Base-by-base conservation (phyloP, 2,113 vertebrate genomes). In the Atlantisia rogersi region DNA sequence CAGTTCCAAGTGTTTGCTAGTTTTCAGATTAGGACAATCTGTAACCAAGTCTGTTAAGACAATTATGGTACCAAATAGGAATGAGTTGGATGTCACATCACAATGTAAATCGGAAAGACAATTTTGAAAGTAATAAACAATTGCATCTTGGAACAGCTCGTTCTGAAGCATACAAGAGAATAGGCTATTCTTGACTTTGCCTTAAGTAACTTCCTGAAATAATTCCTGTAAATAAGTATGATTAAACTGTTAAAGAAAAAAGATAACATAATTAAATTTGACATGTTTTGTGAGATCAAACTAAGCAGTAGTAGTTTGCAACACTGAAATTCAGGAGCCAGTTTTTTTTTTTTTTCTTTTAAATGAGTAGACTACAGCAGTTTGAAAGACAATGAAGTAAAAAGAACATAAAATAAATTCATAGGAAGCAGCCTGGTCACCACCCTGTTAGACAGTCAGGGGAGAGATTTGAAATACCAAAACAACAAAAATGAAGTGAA, bases 181-280 rank as follows among this genome's bases (percentile, higher is more conserved):
- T 15, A 95, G 77, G 80, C 74, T 75, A 52, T 78, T 92, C 82
- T 78, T 93, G 87, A 93, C 82, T 93, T 97, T 95, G 92, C 88
- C 82, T 71, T 82, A 71, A 96, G 90, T 91, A 87, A 69, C 37
- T 92, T 84, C 28, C 52, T 95, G 92, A 92, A 95, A 77, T 78
- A 88, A 83, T 75, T 80, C 63, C 56, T 92, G 29, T 82, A 93
- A 88, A 65, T 65, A 94, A 93, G 15, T 62, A 86, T 73, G 82
- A 87, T 74, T 92, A 77, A 96, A 55, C 48, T 37, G 28, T 21
- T 88, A 65, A 59, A 77, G 74, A 90, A 74, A 46, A 83, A 80
- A 11, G 7, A 68, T 37, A 88, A 89, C 59, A 28, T 89, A 87
- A 94, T 93, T 88, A 70, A 70, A 78, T 91, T 75, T 95, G 86